Percentiles rank a stretch among this genome's conserved stretches.
Conservation (phyloP, 2,888 invertebrate genomes). For the Agriopis leucophaearia region DNA sequence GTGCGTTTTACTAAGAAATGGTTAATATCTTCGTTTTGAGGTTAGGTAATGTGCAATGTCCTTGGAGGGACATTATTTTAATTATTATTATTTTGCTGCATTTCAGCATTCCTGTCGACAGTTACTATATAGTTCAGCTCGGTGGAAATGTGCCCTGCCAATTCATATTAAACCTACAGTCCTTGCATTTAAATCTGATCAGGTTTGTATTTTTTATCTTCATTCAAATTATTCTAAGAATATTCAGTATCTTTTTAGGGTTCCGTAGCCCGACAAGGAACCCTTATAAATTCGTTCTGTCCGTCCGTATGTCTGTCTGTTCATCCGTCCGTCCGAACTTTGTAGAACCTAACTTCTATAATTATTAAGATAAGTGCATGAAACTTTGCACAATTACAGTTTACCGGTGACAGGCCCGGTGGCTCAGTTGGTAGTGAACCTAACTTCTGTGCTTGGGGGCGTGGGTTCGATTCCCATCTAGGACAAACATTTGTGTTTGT, state of each 20-base stretch:
- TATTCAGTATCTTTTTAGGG: not conserved
- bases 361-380: too few species aligned
- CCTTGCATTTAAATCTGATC: constrained; percentile 67
- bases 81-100: constrained; percentile 46
- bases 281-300: too few species aligned
- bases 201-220: constrained; percentile 57
- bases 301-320: too few species aligned
- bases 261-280: not conserved
- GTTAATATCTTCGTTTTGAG: constrained; percentile 54
- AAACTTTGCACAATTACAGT: too few species aligned
- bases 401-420: too few species aligned
- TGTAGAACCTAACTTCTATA: too few species aligned
- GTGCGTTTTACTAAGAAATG: constrained; percentile 58
- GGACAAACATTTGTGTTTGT: too few species aligned
- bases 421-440: too few species aligned
- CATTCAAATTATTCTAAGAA: not conserved
- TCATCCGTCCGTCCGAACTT: too few species aligned
- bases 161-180: constrained; percentile 70
- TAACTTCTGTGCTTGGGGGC: too few species aligned
- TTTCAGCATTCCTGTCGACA: constrained; percentile 83
- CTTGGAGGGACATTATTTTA: constrained; percentile 50
- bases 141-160: constrained; percentile 79
- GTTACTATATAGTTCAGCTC: constrained; percentile 75
- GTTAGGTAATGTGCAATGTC: constrained; percentile 71
- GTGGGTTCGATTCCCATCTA: too few species aligned